Evolutionary conservation across 2,113 vertebrate species (phyloP), one percentile per base, ranked within the genome.

Genomic region (Hippolais icterina): DNA sequence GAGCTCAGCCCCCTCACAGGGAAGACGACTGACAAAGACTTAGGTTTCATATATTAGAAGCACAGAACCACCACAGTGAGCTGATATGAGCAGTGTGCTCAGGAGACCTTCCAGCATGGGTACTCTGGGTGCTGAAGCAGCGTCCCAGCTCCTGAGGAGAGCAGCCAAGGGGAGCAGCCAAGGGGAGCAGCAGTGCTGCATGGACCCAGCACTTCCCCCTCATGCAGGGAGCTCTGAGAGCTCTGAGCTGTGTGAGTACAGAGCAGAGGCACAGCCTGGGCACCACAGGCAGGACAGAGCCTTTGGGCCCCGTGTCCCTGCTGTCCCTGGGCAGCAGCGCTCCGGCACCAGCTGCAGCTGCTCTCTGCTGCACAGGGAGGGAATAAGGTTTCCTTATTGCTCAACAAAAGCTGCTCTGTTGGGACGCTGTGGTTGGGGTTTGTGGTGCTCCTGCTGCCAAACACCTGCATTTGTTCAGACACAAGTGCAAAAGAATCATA

Each of bases 391-490:
- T 68, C 68, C 15, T 57, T 31, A 74, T n/a, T 93, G 94, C 78
- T 83, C 90, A 96, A 95, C 95, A 96, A 83, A 87, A 95, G 91
- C 56, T 63, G 82, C 61, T 91, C 63, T 97, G 95, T 95, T 95
- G 87, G 77, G 64, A 72, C 46, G 33, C 33, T 47, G 8, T 54
- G 76, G 78, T 75, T 85, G 78, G 84, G 71, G 47, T 71, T 88
- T 76, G 79, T 61, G 46, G 27, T 22, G 22, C 31, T 86, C 85
- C 89, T 75, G 72, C 65, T 94, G 96, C 97, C 97, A 97, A 97
- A 97, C 97, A 98, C 94, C 97, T 98, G 97, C 97, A 94, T 60
- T 81, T 71, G 71, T 52, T 85, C 81, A 96, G 76, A 75, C 83
- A 94, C 74, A 49, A 60, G 70, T 75, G 94, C 89, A 42, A 60